A percentile compares a stretch with the other conserved stretches of the same genome.
phyloP scores from a whole-genome alignment of 1,140 invertebrate genomes.

The Scaptomyza pallida region DNA sequence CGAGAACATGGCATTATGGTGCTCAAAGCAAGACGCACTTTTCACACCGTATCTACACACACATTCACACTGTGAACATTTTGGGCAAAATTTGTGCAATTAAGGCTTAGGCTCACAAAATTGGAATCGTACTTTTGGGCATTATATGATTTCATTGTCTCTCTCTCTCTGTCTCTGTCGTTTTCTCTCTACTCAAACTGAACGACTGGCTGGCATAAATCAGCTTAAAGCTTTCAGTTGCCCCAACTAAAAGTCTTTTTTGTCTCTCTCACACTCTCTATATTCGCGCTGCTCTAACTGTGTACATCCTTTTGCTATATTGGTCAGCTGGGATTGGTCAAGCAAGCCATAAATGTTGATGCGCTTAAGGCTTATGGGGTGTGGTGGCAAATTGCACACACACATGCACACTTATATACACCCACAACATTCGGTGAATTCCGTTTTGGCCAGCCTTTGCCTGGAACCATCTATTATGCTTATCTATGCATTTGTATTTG shows the following conservation, averaged over 20 bases:
- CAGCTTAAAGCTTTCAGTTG: slow-evolving; percentile 11
- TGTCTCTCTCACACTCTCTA: no score
- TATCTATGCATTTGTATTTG: neutral
- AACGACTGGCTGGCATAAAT: neutral
- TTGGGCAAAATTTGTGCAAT: no score
- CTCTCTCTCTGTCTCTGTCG: no score
- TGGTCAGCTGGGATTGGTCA: slow-evolving; percentile 12
- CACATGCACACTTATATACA: no score
- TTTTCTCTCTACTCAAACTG: neutral
- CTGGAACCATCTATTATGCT: neutral
- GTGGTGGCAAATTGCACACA: no score
- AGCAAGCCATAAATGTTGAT: slow-evolving; percentile 39
- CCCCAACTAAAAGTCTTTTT: neutral
- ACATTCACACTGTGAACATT: no score
- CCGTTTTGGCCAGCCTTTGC: neutral
- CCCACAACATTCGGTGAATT: neutral
- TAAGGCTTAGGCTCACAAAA: no score
- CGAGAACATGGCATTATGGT: no score
- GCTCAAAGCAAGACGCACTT: no score
- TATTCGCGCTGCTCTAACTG: neutral
- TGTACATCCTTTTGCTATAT: slow-evolving; percentile 1
- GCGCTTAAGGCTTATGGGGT: slow-evolving; percentile 27
- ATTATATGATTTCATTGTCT: slow-evolving; percentile 13
- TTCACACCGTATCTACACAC: no score
- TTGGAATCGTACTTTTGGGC: neutral